A percentile compares a stretch with the other conserved stretches of the same genome.
phyloP scores from a whole-genome alignment of 1,140 invertebrate genomes.

The Mactra quadrangularis region DNA sequence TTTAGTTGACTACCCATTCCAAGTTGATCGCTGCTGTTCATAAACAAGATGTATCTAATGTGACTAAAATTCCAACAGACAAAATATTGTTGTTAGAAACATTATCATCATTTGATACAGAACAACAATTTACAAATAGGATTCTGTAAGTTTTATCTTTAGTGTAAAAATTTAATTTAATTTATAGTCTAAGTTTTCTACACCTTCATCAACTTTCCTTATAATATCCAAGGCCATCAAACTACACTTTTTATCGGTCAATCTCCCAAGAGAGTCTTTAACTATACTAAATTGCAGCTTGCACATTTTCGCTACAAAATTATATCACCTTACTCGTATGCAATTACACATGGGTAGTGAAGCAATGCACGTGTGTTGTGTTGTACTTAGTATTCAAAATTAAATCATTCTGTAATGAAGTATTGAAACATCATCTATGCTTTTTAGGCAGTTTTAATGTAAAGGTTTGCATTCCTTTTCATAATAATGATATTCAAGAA shows the following conservation, averaged over 20 bases:
- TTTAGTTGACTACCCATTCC: conserved; percentile 41
- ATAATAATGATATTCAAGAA: no score
- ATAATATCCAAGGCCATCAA: background rate
- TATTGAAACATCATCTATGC: no score
- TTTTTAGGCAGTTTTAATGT: no score
- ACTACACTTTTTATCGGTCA: background rate
- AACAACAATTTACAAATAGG: conserved; percentile 50
- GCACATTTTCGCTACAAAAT: no score
- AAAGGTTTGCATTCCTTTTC: no score
- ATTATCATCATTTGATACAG: conserved; percentile 56
- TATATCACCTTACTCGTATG: no score
- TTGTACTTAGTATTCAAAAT: no score
- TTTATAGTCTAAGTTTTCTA: background rate
- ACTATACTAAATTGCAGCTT: no score
- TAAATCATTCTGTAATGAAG: no score
- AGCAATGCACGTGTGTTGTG: no score
- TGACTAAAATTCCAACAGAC: background rate
- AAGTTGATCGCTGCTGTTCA: conserved; percentile 32
- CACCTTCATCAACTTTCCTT: background rate
- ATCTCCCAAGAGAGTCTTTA: background rate
- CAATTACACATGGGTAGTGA: no score
- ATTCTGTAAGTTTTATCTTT: conserved; percentile 25
- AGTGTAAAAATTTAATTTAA: background rate
- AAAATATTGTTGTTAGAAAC: conserved; percentile 19
- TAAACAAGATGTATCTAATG: conserved; percentile 17